These are phyloP conservation scores for Chironomus tepperi DNA, from an alignment of 1,140 invertebrate species.

Conservation along the genomic window DNA sequence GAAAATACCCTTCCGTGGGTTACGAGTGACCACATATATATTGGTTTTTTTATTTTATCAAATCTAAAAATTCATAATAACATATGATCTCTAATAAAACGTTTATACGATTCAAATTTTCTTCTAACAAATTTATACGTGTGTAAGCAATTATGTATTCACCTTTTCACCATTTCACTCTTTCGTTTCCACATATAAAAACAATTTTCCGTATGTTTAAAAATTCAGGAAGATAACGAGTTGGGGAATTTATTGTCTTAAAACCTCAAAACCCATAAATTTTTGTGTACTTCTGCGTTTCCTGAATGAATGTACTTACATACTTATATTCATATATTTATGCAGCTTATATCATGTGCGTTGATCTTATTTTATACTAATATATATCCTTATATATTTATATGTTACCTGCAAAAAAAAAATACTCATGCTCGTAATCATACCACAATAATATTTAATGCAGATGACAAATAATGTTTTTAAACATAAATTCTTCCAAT, in stretches of 20 bases:
- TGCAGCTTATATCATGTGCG: constrained; percentile 1
- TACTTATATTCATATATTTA: background rate
- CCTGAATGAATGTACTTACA: background rate
- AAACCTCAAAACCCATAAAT: constrained; percentile 6
- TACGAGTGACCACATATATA: too few species aligned
- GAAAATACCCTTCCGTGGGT: too few species aligned
- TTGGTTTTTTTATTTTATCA: too few species aligned
- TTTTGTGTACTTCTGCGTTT: background rate
- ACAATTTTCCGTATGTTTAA: constrained; percentile 2
- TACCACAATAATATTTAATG: constrained; percentile 2
- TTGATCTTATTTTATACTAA: background rate
- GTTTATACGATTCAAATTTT: background rate
- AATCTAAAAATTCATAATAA: too few species aligned
- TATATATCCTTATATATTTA: background rate
- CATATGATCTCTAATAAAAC: background rate
- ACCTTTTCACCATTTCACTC: background rate
- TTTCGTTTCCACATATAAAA: background rate
- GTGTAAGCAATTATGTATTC: background rate
- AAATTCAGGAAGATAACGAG: constrained; percentile 8
- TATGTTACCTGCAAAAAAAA: background rate
- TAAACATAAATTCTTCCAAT: background rate
- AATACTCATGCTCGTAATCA: background rate
- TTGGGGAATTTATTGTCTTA: constrained; percentile 20
- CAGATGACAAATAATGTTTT: constrained; percentile 8
- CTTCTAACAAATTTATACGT: background rate